Percentiles rank a stretch among this genome's conserved stretches.
Conservation (phyloP, 2,797 vertebrate genomes). For the Sebastolobus altivelis region DNA sequence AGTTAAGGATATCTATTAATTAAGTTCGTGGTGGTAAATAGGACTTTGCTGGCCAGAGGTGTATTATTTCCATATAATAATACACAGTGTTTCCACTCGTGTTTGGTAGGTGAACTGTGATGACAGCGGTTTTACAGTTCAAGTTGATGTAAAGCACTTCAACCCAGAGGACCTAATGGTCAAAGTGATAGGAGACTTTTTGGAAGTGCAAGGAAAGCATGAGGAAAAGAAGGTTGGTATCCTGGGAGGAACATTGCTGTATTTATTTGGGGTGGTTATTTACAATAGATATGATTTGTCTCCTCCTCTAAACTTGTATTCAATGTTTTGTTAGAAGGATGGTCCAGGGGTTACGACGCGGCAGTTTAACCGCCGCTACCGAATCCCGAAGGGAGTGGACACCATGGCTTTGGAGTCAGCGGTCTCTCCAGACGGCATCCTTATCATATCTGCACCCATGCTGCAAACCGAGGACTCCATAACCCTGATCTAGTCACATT, state of each 20-base stretch:
- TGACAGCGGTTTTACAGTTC: conserved; percentile 80
- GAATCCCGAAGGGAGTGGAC: conserved; percentile 85
- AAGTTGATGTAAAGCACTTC: conserved; percentile 85
- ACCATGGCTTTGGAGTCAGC: conserved; percentile 84
- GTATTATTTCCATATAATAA: conserved; percentile 1
- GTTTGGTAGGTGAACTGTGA: conserved; percentile 81
- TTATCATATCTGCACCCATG: conserved; percentile 85
- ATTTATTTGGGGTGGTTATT: background rate
- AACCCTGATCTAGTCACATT: conserved; percentile 45
- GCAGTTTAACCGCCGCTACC: conserved; percentile 85
- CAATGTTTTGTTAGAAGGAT: conserved; percentile 65
- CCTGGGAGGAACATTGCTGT: background rate
- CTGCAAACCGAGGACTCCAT: conserved; percentile 62
- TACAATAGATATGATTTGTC: background rate
- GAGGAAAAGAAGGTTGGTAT: conserved; percentile 84
- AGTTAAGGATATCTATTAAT: background rate
- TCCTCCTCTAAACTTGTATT: background rate
- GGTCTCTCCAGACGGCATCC: conserved; percentile 84
- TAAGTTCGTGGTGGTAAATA: background rate
- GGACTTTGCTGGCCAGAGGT: fast-evolving
- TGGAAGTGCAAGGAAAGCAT: conserved; percentile 87
- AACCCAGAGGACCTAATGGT: conserved; percentile 84
- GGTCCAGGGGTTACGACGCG: conserved; percentile 81
- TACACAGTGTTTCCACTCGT: background rate
- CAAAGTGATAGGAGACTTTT: conserved; percentile 86